A percentile compares a stretch with the other conserved stretches of the same genome.
phyloP scores from a whole-genome alignment of 2,888 invertebrate genomes.

The Limnephilus marmoratus region DNA sequence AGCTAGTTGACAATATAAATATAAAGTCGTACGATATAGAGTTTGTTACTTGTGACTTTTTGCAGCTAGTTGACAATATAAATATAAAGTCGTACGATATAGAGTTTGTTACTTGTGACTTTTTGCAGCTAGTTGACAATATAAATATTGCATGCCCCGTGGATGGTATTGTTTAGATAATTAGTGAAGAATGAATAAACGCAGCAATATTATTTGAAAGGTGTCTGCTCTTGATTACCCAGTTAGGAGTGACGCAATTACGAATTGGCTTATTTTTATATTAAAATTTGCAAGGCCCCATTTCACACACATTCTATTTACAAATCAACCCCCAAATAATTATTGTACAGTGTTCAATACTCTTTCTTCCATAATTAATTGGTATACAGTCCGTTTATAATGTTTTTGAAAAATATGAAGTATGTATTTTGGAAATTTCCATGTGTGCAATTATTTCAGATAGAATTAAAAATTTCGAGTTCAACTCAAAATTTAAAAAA shows the following conservation, averaged over 20 bases:
- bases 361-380: not conserved
- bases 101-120: not conserved
- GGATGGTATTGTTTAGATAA: not conserved
- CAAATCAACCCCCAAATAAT: not conserved
- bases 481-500: not conserved
- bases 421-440: not conserved
- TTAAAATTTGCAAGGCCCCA: not conserved
- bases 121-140: not conserved
- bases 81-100: not conserved
- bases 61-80: not conserved
- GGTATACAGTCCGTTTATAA: not conserved
- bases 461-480: not conserved
- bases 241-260: not conserved
- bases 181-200: not conserved
- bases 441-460: not conserved
- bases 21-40: not conserved
- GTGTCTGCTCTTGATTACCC: not conserved
- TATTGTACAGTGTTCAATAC: not conserved
- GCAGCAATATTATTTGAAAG: not conserved
- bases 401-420: not conserved
- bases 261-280: not conserved
- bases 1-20: not conserved
- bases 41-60: too few species aligned
- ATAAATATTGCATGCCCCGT: not conserved
- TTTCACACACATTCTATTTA: not conserved